Base-by-base conservation (phyloP, 2,797 vertebrate genomes). In the Philypnodon macrostomus region DNA sequence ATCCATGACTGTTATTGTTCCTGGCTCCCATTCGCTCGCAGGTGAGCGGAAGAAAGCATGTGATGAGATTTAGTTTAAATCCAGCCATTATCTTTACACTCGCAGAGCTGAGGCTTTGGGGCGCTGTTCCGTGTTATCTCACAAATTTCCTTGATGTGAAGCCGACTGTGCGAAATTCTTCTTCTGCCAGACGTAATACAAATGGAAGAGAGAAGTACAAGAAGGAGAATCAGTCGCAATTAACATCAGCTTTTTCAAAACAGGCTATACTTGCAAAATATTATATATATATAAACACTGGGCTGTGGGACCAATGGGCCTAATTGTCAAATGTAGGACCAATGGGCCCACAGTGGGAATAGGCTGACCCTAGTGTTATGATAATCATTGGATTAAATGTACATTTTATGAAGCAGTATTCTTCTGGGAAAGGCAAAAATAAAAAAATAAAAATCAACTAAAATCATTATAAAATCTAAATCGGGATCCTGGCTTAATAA, bases 171-270 rank as follows among this genome's bases (percentile, higher is more conserved):
- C n/a, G 54, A 84, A 78, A 80, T 73, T 70, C 55, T 54, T 73
- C 76, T n/a, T n/a, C n/a, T 63, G 33, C 75, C 57, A 74, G 65
- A 70, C 27, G 30, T 47, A 11, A 19, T 37, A 36, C 37, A 44
- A 46, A 42, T 38, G 46, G 44, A 58, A 48, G 38, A 56, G 67
- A 51, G 56, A 49, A 26, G 6, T 34, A 47, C 10, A 24, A 35
- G 42, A 45, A 38, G 61, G 51, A 36, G 69, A 71, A 76, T 77
- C 42, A 7, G 23, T 74, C 53, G 70, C 77, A 85, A 88, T 83
- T 85, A 83, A 67, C 70, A 71, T 73, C 61, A 61, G 47, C 73
- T 61, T 18, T 77, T 81, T 70, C n/a, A n/a, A 63, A 62, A 64
- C 47, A 59, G 54, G 33, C 64, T 65, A 55, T 70, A n/a, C n/a